Percentiles rank a stretch among this genome's conserved stretches.
These are phyloP conservation scores for Lutjanus campechanus DNA, from an alignment of 2,797 vertebrate species.

Conservation along the genomic window DNA sequence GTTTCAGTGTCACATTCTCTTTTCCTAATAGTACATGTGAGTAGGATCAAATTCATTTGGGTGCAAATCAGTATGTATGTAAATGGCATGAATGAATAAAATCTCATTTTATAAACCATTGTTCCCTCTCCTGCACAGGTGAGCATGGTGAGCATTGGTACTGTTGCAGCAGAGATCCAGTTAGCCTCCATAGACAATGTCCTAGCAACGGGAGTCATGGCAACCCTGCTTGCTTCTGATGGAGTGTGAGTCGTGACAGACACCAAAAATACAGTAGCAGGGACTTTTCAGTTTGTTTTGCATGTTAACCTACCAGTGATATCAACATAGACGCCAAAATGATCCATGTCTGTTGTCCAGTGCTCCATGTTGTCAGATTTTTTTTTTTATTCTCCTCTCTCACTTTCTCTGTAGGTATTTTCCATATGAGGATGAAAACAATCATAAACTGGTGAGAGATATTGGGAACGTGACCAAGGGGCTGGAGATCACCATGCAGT, in stretches of 20 bases:
- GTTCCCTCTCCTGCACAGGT: slow-evolving; percentile 69
- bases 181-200: slow-evolving; percentile 82
- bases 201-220: slow-evolving; percentile 83
- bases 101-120: background rate
- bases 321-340: background rate
- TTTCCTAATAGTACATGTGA: background rate
- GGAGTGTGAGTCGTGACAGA: slow-evolving; percentile 80
- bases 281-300: background rate
- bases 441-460: slow-evolving; percentile 77
- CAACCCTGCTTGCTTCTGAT: slow-evolving; percentile 79
- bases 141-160: slow-evolving; percentile 84
- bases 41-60: background rate
- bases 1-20: background rate
- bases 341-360: background rate
- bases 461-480: slow-evolving; percentile 84
- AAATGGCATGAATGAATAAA: background rate
- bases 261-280: background rate
- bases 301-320: background rate
- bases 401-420: slow-evolving; percentile 75
- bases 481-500: slow-evolving; percentile 84
- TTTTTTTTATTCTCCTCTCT: background rate
- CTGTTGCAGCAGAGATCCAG: slow-evolving; percentile 84
- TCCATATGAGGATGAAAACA: slow-evolving; percentile 75
- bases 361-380: background rate
- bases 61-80: background rate